These are phyloP conservation scores for Drosophila azteca DNA, from an alignment of 1,140 invertebrate species.

Conservation along the genomic window DNA sequence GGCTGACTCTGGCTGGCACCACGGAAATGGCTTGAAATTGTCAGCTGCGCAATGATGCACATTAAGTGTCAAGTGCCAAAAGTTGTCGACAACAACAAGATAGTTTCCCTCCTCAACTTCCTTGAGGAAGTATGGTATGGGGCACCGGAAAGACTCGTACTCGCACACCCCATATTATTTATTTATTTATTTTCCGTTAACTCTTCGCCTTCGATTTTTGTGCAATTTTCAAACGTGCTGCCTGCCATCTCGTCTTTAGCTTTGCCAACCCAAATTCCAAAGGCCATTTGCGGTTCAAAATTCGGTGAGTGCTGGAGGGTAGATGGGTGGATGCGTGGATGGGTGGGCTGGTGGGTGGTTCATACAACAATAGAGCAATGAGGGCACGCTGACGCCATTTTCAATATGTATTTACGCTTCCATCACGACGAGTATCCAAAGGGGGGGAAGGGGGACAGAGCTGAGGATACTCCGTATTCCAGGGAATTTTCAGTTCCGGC, in stretches of 20 bases:
- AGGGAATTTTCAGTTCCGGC: conserved; percentile 55
- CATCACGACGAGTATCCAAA: conserved; percentile 26
- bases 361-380: conserved; percentile 24
- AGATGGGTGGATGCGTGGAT: conserved; percentile 24
- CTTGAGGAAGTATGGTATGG: conserved; percentile 29
- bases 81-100: conserved; percentile 74
- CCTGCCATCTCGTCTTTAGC: conserved; percentile 21
- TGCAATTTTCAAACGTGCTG: conserved; percentile 62
- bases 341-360: conserved; percentile 27
- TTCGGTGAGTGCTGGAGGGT: not conserved
- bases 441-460: conserved; percentile 5
- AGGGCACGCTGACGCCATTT: conserved; percentile 40
- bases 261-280: conserved; percentile 20
- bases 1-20: conserved; percentile 51
- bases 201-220: conserved; percentile 55
- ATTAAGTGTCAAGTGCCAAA: conserved; percentile 81
- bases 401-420: conserved; percentile 72
- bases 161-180: conserved; percentile 47
- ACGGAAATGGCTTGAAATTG: conserved; percentile 80
- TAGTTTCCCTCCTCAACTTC: conserved; percentile 5
- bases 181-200: conserved; percentile 61
- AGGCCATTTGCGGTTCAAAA: conserved; percentile 49
- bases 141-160: conserved; percentile 33
- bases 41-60: conserved; percentile 81
- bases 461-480: conserved; percentile 32